Evolutionary conservation across 2,113 vertebrate species (phyloP), one percentile per base, ranked within the genome.

Genomic region (Panurus biarmicus): DNA sequence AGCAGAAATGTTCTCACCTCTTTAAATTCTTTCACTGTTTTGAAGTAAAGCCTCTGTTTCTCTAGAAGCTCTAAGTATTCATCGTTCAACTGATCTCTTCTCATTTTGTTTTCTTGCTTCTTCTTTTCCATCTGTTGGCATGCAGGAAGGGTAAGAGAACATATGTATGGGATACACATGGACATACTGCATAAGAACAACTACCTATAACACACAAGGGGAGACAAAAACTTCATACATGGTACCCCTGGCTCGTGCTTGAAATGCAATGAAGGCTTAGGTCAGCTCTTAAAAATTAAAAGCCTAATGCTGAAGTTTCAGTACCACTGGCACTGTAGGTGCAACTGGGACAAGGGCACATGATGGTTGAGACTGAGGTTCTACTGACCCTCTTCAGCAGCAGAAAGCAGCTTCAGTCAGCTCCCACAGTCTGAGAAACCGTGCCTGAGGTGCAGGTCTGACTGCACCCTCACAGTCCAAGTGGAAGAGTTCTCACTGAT

Each of bases 71-170:
- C 99, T 78, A 99, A 97, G 83, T 99, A 99, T 90, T 99, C 98
- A 65, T 99, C 99, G 2, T 99, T 99, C 96, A 99, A 84, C 93
- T 99, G 99, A 92, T 99, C 99, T 93, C 99, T 97, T 93, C 99
- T 97, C 99, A 99, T 99, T 96, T 99, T 99, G 96, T 99, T 99
- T 96, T 99, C 99, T 95, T 99, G 99, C 83, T 99, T 99, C 94
- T 99, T 99, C 95, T 99, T 99, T 96, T 99, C 99, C 98, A 99
- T 99, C 99, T 99, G 94, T 94, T 72, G 60, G 62, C 18, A 44
- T 16, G 80, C 12, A 93, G 20, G 66, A 82, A 45, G 31, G n/a
- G 18, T 18, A 54, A 92, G 67, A 88, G 54, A 76, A 47, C 22
- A 14, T 13, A 67, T 21, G 22, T 38, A 47, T 42, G 48, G 40